phyloP scores from a whole-genome alignment of 2,113 vertebrate species.

The Chunga burmeisteri region DNA sequence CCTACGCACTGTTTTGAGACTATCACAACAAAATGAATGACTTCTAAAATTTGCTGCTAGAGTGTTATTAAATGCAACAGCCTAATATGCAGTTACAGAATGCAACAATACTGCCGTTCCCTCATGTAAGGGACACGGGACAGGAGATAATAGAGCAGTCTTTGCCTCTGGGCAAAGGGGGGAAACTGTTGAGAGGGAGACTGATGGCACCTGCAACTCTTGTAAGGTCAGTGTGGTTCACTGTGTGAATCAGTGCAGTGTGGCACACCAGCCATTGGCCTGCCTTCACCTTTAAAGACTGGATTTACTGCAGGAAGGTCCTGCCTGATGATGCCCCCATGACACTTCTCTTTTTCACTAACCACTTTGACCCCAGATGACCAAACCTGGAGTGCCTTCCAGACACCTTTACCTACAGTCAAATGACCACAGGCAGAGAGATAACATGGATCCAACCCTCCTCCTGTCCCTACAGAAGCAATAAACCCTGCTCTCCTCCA shows the following conservation, averaged over 20 bases:
- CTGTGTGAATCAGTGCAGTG: background rate
- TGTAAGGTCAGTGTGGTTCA: background rate
- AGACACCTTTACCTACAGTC: background rate
- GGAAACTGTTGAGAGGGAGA: background rate
- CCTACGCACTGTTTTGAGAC: background rate
- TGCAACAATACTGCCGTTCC: background rate
- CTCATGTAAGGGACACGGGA: background rate
- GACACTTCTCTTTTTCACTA: background rate
- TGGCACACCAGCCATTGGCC: background rate
- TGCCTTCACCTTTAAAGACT: background rate
- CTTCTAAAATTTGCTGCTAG: background rate
- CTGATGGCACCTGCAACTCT: background rate
- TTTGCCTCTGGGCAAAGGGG: background rate
- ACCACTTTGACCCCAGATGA: background rate
- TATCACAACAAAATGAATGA: accelerated
- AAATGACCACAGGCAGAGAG: background rate
- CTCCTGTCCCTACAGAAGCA: background rate
- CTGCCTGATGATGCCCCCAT: background rate
- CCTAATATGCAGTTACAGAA: background rate
- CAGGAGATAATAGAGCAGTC: background rate
- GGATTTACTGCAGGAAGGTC: background rate
- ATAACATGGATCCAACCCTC: background rate
- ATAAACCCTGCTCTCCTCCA: background rate
- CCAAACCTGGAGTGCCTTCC: background rate
- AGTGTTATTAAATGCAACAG: background rate